Percentiles rank a stretch among this genome's conserved stretches.
These are phyloP conservation scores for Pocillopora grandis DNA, from an alignment of 92 coral and sea anemone genomes.

Conservation along the genomic window DNA sequence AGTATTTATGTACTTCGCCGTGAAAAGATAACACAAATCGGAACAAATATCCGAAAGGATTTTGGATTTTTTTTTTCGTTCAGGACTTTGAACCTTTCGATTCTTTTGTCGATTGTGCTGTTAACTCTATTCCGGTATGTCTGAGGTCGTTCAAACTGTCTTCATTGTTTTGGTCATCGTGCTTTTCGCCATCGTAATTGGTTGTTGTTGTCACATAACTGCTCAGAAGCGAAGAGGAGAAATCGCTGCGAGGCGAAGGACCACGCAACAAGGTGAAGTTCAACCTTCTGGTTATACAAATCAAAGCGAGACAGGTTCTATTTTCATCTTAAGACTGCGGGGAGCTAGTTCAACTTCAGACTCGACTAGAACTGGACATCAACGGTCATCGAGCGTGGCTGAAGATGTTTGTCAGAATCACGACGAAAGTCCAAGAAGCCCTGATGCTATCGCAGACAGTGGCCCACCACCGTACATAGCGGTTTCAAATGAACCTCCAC, in stretches of 20 bases:
- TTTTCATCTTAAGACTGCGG: conserved; percentile 5
- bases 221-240: neutral
- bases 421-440: neutral
- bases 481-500: conserved; percentile 9
- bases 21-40: no score
- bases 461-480: conserved; percentile 34
- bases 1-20: no score
- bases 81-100: no score
- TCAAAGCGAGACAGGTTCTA: neutral
- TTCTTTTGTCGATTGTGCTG: no score
- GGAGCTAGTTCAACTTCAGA: neutral
- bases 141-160: neutral
- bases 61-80: neutral
- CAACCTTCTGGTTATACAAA: neutral
- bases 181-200: conserved; percentile 7
- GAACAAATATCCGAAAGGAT: neutral
- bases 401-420: neutral
- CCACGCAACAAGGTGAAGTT: conserved; percentile 3
- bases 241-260: neutral
- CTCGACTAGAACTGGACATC: neutral
- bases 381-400: neutral
- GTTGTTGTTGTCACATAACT: conserved; percentile 13
- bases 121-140: neutral
- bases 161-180: neutral
- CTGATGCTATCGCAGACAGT: conserved; percentile 26